These are phyloP conservation scores for Noturus placidus DNA, from an alignment of 2,113 vertebrate genomes.

Conservation along the genomic window DNA sequence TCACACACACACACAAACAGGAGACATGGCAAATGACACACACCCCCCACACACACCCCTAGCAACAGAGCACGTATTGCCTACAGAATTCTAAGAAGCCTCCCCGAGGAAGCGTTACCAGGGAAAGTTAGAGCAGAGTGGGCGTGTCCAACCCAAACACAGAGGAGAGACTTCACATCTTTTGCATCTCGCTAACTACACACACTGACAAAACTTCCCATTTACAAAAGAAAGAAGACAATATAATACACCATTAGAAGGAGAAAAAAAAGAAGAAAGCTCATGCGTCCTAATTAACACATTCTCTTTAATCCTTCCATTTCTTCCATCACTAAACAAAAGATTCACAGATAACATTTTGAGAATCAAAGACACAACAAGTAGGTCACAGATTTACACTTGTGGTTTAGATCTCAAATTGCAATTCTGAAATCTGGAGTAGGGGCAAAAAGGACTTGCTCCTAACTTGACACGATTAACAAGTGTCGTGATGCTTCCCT, in stretches of 20 bases:
- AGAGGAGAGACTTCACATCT: conserved; percentile 24
- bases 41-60: conserved; percentile 49
- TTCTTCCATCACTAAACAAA: neutral
- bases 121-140: conserved; percentile 54
- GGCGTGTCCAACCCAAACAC: conserved; percentile 46
- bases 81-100: conserved; percentile 62
- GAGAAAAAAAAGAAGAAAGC: neutral
- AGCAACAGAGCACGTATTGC: conserved; percentile 64
- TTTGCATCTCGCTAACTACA: conserved; percentile 22
- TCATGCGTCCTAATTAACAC: neutral
- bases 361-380: neutral
- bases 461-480: neutral
- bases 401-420: neutral
- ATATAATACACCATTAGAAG: neutral
- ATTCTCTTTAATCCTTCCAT: neutral
- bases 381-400: neutral
- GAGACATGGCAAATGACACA: conserved; percentile 47
- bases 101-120: conserved; percentile 60
- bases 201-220: neutral
- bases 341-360: neutral
- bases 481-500: neutral
- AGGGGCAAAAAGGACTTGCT: neutral
- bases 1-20: conserved; percentile 24
- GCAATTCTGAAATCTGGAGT: neutral
- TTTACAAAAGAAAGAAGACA: conserved; percentile 17